phyloP scores from a whole-genome alignment of 2,888 invertebrate species.

The Chymomyza procnemis region DNA sequence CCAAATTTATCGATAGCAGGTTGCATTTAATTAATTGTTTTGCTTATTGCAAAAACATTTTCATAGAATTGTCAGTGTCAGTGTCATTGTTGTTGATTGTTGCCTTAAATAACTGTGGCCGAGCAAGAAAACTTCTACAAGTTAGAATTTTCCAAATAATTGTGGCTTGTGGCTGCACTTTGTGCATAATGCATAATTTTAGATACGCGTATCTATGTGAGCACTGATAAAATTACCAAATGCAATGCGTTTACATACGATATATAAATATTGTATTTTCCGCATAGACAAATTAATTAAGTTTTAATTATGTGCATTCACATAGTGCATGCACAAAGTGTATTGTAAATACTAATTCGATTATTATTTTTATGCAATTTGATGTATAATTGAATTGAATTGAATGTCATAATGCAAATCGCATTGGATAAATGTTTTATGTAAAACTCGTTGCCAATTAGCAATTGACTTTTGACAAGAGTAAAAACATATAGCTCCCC shows the following conservation, averaged over 20 bases:
- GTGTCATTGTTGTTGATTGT: background rate
- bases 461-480: conserved; percentile 53
- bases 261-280: background rate
- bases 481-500: background rate
- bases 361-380: conserved; percentile 38
- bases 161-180: conserved; percentile 1
- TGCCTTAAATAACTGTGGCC: background rate
- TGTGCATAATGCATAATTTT: background rate
- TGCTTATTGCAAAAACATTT: background rate
- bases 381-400: conserved; percentile 60
- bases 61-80: no score
- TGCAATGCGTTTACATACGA: background rate
- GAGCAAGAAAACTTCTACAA: background rate
- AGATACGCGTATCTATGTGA: background rate
- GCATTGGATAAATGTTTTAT: background rate
- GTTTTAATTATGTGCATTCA: background rate
- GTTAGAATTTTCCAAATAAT: background rate
- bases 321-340: background rate
- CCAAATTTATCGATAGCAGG: background rate
- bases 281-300: background rate
- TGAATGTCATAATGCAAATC: conserved; percentile 10
- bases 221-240: no score
- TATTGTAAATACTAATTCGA: background rate
- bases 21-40: background rate
- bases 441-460: conserved; percentile 47